Evolutionary conservation across 2,113 vertebrate species (phyloP), one percentile per base, ranked within the genome.

Genomic region (Phoenicopterus ruber): DNA sequence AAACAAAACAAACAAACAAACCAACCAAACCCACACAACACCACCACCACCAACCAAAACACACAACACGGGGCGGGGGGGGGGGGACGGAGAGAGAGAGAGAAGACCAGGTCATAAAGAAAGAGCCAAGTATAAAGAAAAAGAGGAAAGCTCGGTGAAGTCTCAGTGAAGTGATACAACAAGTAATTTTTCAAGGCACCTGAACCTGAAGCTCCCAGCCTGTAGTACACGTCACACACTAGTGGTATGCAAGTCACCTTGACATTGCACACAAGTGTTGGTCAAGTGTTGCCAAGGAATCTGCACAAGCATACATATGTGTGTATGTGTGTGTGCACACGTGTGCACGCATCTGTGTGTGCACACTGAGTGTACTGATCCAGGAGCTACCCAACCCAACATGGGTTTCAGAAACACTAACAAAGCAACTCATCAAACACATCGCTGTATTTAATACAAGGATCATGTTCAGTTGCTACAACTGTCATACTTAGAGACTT

Each of bases 381-480:
- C 4, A 1, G 28, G 38, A 86, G 62, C 52, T 36, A 46, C 62
- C 31, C 52, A 49, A 26, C 42, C 61, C 26, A 38, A 5, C 44
- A 49, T 42, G 42, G 42, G 6, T 50, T 87, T 74, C 73, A 94
- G 77, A 76, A 91, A 76, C 8, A 4, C 29, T 21, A 95, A 62
- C 80, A 84, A 71, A 89, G 81, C 65, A 71, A n/a, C 38, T 92
- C 81, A 62, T 57, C 71, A n/a, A 77, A 71, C 47, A 83, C 44
- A 34, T 8, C 55, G 50, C 73, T 89, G n/a, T 40, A 40, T 91
- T 82, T 93, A 89, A 93, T 25, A 57, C 20, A 63, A 46, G 50
- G 55, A 83, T 94, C 65, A 40, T 18, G 49, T 95, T 89, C 93
- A 40, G 47, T 90, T 79, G 77, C 87, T 71, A 67, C 87, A 93